phyloP scores from a whole-genome alignment of 2,888 invertebrate genomes.

The Cylloceria caligata region DNA sequence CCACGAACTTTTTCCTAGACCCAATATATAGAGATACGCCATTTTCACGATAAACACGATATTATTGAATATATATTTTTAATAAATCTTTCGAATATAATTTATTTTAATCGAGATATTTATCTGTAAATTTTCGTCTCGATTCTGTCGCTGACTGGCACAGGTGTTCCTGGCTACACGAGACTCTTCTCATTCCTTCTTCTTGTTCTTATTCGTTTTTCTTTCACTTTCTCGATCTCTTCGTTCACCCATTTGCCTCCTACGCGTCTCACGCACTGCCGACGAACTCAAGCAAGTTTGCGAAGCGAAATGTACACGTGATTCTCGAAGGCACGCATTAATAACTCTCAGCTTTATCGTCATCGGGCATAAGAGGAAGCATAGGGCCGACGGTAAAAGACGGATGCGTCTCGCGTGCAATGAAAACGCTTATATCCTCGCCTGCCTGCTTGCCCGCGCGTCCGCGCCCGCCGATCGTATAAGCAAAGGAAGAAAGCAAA shows the following conservation, averaged over 20 bases:
- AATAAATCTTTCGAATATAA: not conserved
- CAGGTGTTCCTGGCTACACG: conserved; percentile 57
- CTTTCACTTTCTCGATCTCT: conserved; percentile 45
- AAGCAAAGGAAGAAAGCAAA: conserved; percentile 27
- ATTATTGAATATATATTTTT: not conserved
- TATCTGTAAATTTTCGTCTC: not conserved
- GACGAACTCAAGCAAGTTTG: conserved; percentile 29
- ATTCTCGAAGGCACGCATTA: conserved; percentile 59
- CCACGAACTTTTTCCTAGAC: too few relatives aligned
- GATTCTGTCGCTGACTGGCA: conserved; percentile 30
- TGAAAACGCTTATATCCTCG: conserved; percentile 31
- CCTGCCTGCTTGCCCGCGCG: conserved; percentile 3
- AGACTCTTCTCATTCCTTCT: conserved; percentile 20
- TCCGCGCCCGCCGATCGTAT: conserved; percentile 6
- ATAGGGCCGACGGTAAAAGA: conserved; percentile 11
- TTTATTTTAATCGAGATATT: not conserved
- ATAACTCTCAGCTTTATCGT: conserved; percentile 61
- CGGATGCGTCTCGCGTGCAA: conserved; percentile 57
- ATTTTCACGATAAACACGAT: too few relatives aligned
- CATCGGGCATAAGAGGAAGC: conserved; percentile 48
- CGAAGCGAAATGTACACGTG: conserved; percentile 12
- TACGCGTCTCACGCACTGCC: conserved; percentile 64
- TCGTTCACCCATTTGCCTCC: conserved; percentile 57
- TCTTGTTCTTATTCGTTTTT: conserved; percentile 34
- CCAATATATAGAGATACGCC: too few relatives aligned